A percentile compares a stretch with the other conserved stretches of the same genome.
Conservation (phyloP, 2,888 invertebrate genomes). For the Caenorhabditis afra region DNA sequence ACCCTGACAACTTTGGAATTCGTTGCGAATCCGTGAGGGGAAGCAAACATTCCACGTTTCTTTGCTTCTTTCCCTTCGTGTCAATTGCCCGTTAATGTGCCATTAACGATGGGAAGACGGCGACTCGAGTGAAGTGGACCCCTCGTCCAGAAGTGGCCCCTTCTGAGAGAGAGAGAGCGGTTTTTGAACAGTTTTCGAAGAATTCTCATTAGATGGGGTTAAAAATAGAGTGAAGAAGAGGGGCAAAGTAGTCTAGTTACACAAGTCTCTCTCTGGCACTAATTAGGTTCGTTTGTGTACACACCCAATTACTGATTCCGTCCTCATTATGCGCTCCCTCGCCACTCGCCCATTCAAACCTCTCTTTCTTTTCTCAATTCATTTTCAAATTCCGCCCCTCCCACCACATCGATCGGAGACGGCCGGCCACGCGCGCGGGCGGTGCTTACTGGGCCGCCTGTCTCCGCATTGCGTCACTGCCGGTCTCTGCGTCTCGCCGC, state of each 20-base stretch:
- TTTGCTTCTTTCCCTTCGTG: too few species aligned
- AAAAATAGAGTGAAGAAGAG: too few species aligned
- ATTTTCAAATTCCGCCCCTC: slow-evolving; percentile 33
- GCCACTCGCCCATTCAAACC: not conserved
- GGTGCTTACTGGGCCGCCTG: slow-evolving; percentile 16
- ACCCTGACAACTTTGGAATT: too few species aligned
- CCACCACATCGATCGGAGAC: slow-evolving; percentile 13
- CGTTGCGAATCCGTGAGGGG: too few species aligned
- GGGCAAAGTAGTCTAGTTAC: too few species aligned
- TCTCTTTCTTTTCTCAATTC: slow-evolving; percentile 27
- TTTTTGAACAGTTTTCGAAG: too few species aligned
- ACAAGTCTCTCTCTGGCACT: not conserved
- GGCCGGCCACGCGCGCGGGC: slow-evolving; percentile 5
- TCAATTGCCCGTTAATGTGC: too few species aligned
- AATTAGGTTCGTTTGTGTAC: slow-evolving; percentile 31
- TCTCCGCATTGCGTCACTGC: slow-evolving; percentile 44
- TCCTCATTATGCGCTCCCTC: slow-evolving; percentile 43
- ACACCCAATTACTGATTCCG: slow-evolving; percentile 33
- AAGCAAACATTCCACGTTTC: too few species aligned
- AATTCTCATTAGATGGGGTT: too few species aligned
- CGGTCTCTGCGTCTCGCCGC: slow-evolving; percentile 8
- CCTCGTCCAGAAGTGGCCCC: not conserved
- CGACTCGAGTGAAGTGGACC: too few species aligned
- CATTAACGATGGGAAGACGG: too few species aligned
- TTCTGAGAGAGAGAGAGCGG: not conserved